phyloP scores from a whole-genome alignment of 2,888 invertebrate species.

The Dicycla oo region DNA sequence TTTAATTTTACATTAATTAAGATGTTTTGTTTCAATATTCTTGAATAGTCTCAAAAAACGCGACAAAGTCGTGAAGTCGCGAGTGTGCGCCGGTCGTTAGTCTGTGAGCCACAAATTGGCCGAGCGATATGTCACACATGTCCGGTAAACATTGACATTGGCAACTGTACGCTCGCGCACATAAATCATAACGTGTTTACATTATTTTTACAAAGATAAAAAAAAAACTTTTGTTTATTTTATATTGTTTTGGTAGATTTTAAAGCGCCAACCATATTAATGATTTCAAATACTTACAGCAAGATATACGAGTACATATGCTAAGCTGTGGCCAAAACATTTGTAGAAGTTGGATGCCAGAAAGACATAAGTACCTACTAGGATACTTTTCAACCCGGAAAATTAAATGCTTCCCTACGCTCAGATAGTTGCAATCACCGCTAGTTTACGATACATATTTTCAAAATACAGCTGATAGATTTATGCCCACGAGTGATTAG shows the following conservation, averaged over 20 bases:
- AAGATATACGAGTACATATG: background rate
- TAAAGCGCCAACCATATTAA: background rate
- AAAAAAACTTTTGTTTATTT: no score
- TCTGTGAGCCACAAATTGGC: slow-evolving; percentile 27
- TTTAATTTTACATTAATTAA: background rate
- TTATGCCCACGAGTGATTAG: slow-evolving; percentile 52
- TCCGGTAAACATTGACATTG: slow-evolving; percentile 75
- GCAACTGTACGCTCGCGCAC: slow-evolving; percentile 56
- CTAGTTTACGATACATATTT: slow-evolving; percentile 34
- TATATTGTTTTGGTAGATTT: no score
- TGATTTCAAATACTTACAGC: background rate
- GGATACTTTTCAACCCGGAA: background rate
- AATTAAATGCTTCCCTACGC: background rate
- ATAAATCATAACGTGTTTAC: slow-evolving; percentile 17
- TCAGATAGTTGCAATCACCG: background rate
- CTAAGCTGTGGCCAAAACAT: background rate
- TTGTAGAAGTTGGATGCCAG: background rate
- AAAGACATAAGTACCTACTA: background rate
- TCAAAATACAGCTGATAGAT: slow-evolving; percentile 33
- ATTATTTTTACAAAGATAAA: background rate
- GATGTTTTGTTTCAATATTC: slow-evolving; percentile 12
- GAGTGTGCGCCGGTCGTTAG: slow-evolving; percentile 25
- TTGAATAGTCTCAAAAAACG: background rate
- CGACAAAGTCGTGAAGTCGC: slow-evolving; percentile 21
- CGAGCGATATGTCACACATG: slow-evolving; percentile 59